Percentiles rank a stretch among this genome's conserved stretches.
Conservation (phyloP, 1,140 invertebrate species). For the Berghia stephanieae region DNA sequence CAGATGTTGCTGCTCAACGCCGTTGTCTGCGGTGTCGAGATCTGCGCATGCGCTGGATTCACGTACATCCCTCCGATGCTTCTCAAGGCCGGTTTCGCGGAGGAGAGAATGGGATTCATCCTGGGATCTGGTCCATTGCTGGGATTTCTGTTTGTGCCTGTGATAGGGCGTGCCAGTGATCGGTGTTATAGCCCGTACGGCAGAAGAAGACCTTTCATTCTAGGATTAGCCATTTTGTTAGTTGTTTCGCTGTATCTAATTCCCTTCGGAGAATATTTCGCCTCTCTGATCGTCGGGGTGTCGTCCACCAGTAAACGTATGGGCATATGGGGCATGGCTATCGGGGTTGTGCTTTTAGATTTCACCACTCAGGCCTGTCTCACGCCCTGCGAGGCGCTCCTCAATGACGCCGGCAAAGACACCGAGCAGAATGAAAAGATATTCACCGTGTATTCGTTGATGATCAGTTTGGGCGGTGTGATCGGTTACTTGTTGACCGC, state of each 20-base stretch:
- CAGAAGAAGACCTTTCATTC: conserved; percentile 69
- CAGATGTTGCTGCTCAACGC: conserved; percentile 65
- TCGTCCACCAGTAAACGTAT: conserved; percentile 40
- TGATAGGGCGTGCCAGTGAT: conserved; percentile 68
- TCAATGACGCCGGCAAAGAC: conserved; percentile 65
- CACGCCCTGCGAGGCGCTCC: conserved; percentile 69
- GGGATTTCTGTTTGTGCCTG: conserved; percentile 67
- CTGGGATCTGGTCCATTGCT: conserved; percentile 67
- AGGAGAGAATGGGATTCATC: conserved; percentile 67
- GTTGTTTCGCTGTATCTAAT: conserved; percentile 64
- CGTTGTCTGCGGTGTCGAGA: conserved; percentile 69
- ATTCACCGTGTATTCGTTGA: conserved; percentile 69
- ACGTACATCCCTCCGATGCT: conserved; percentile 70
- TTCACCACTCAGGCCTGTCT: conserved; percentile 68
- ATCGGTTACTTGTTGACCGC: conserved; percentile 69
- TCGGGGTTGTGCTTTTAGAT: conserved; percentile 68
- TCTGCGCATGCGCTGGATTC: conserved; percentile 69
- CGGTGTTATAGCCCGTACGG: conserved; percentile 65
- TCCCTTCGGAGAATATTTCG: conserved; percentile 59
- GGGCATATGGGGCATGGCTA: conserved; percentile 56
- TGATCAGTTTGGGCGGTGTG: conserved; percentile 68
- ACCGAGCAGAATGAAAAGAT: conserved; percentile 60
- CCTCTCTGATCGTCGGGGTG: conserved; percentile 42
- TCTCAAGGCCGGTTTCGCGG: conserved; percentile 68
- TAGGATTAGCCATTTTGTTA: conserved; percentile 62